A percentile compares a stretch with the other conserved stretches of the same genome.
These are phyloP conservation scores for Colistium nudipinnis DNA, from an alignment of 2,113 vertebrate species.

Conservation along the genomic window DNA sequence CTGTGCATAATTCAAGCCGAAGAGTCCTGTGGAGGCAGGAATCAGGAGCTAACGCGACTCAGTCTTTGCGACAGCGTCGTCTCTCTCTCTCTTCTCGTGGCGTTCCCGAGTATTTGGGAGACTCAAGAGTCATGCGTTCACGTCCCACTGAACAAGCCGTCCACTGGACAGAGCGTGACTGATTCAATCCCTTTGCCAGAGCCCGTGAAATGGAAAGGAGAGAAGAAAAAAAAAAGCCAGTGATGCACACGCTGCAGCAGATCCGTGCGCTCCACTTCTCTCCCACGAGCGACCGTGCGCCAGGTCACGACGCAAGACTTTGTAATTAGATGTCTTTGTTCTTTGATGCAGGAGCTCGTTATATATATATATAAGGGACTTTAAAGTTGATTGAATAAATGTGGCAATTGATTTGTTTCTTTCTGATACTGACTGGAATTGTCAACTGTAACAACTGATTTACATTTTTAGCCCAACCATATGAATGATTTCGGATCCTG, in stretches of 20 bases:
- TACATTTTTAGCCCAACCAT: too few species aligned
- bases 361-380: neutral
- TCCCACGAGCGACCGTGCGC: neutral
- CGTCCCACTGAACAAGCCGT: conserved; percentile 55
- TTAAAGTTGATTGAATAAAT: neutral
- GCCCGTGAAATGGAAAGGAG: conserved; percentile 40
- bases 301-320: conserved; percentile 15
- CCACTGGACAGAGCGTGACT: conserved; percentile 69
- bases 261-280: conserved; percentile 26
- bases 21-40: conserved; percentile 33
- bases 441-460: too few species aligned
- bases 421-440: too few species aligned
- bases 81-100: conserved; percentile 44
- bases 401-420: too few species aligned
- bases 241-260: conserved; percentile 30
- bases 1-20: conserved; percentile 51
- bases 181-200: conserved; percentile 62
- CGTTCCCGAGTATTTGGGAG: conserved; percentile 45
- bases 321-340: conserved; percentile 23
- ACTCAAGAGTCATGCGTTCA: conserved; percentile 52
- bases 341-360: neutral
- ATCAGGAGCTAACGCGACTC: conserved; percentile 46
- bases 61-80: conserved; percentile 44
- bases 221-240: conserved; percentile 4
- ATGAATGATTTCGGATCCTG: too few species aligned